These are phyloP conservation scores for Caretta caretta DNA, from an alignment of 2,113 vertebrate genomes.

Conservation along the genomic window DNA sequence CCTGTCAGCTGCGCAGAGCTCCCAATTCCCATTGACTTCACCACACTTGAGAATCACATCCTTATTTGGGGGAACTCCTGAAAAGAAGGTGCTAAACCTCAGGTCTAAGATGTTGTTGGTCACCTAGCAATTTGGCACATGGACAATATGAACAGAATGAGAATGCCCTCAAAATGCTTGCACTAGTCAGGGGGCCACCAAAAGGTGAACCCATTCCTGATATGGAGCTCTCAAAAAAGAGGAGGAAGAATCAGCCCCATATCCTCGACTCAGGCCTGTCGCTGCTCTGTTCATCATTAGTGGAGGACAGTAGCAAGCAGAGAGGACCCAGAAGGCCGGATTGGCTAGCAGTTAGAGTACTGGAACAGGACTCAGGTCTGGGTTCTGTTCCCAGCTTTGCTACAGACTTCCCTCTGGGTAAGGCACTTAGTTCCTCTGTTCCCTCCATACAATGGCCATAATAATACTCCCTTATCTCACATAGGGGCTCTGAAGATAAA, in stretches of 20 bases:
- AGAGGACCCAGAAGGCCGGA: neutral
- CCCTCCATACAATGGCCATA: neutral
- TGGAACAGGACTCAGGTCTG: neutral
- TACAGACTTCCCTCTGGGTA: neutral
- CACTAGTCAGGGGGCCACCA: neutral
- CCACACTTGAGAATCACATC: neutral
- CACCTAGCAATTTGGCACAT: neutral
- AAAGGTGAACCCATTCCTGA: neutral
- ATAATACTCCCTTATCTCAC: fast-evolving
- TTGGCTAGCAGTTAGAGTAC: neutral
- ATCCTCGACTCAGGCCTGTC: neutral
- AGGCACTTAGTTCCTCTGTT: neutral
- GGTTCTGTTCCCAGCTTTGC: neutral
- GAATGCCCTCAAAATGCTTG: neutral
- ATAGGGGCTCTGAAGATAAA: neutral
- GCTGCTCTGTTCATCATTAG: neutral
- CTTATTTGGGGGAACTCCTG: neutral
- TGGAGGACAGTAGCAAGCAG: neutral
- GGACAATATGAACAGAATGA: neutral
- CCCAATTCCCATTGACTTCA: neutral
- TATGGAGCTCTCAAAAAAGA: neutral
- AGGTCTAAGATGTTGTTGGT: neutral
- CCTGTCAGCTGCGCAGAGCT: neutral
- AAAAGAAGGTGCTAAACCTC: neutral
- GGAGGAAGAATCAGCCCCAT: neutral